These are phyloP conservation scores for Drosophila helvetica DNA, from an alignment of 2,888 invertebrate species.

Conservation along the genomic window DNA sequence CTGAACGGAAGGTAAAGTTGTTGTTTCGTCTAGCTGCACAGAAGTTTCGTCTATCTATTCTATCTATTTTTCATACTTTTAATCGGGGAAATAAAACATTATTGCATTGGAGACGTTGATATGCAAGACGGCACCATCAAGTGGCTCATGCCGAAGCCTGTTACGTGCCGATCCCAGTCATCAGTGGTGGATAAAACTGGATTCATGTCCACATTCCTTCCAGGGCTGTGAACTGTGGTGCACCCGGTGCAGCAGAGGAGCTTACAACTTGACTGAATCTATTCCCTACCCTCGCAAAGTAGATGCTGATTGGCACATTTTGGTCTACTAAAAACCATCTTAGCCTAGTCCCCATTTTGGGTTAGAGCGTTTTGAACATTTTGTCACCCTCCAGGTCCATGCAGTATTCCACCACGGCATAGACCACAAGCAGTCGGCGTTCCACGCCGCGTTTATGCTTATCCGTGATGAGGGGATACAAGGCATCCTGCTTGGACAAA, in stretches of 20 bases:
- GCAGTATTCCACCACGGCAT: slow-evolving; percentile 91
- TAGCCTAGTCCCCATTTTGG: slow-evolving; percentile 11
- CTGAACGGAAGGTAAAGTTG: not conserved
- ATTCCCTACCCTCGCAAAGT: slow-evolving; percentile 2
- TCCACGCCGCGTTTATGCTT: slow-evolving; percentile 91
- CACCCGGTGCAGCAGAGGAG: no score
- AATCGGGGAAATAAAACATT: not conserved
- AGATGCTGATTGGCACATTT: slow-evolving; percentile 13
- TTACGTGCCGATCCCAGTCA: not conserved
- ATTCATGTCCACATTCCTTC: not conserved
- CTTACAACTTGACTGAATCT: no score
- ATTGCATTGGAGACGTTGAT: not conserved
- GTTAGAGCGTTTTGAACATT: slow-evolving; percentile 82
- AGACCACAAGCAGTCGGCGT: slow-evolving; percentile 89
- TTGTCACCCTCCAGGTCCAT: slow-evolving; percentile 86
- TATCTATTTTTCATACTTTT: not conserved
- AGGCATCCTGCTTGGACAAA: slow-evolving; percentile 84
- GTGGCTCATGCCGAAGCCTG: not conserved
- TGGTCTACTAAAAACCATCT: slow-evolving; percentile 50
- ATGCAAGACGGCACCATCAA: not conserved
- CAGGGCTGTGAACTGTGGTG: not conserved
- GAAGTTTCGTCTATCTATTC: not conserved
- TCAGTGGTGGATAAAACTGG: no score
- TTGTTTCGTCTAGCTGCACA: no score
- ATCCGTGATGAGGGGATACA: slow-evolving; percentile 87